Conservation (phyloP, 2,797 vertebrate species). For the Poecilia wingei region DNA sequence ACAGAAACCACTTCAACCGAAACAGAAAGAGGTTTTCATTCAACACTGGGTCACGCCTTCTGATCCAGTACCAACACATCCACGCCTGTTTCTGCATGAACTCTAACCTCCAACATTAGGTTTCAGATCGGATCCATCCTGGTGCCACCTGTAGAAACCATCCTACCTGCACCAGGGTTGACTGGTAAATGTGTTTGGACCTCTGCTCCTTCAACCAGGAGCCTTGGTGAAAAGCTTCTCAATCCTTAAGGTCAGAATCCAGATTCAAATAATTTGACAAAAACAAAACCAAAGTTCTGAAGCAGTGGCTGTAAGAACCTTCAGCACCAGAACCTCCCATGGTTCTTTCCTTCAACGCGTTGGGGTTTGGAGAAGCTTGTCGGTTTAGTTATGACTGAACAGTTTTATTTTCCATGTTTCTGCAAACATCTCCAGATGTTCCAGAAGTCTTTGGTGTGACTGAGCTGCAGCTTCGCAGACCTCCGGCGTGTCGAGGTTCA, state of each 20-base stretch:
- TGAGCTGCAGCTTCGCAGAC: not conserved
- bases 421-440: not conserved
- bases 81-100: slow-evolving; percentile 21
- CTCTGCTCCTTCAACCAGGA: not conserved
- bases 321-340: not conserved
- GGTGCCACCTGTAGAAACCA: not conserved
- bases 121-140: not conserved
- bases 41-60: slow-evolving; percentile 46
- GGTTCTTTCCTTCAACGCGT: not conserved
- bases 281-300: not conserved
- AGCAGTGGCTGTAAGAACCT: not conserved
- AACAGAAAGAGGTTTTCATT: slow-evolving; percentile 24
- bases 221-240: not conserved
- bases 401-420: not conserved
- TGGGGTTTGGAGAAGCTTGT: not conserved
- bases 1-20: slow-evolving; percentile 4
- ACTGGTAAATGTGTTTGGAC: not conserved
- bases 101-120: not conserved
- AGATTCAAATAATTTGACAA: not conserved
- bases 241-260: not conserved
- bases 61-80: slow-evolving; percentile 25
- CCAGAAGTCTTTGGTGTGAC: not conserved
- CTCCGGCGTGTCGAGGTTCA: not conserved
- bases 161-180: not conserved
- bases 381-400: no score